These are phyloP conservation scores for Aspiorhynchus laticeps DNA, from an alignment of 2,113 vertebrate genomes.

Conservation along the genomic window DNA sequence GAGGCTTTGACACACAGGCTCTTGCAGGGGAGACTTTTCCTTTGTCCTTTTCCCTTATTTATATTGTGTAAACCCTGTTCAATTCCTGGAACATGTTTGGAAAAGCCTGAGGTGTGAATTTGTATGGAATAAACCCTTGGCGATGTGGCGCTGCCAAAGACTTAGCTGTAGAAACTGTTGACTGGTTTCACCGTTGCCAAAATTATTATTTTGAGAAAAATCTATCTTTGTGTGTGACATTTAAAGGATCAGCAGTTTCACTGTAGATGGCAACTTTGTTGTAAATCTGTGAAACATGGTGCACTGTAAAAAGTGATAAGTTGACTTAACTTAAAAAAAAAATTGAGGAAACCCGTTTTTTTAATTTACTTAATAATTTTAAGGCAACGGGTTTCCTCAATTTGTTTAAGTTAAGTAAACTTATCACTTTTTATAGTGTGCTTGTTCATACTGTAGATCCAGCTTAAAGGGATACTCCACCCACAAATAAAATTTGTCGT, in stretches of 20 bases:
- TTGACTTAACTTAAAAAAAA: no score
- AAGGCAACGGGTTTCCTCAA: no score
- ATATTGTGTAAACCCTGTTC: constrained; percentile 39
- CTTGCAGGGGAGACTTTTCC: constrained; percentile 48
- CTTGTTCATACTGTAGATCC: background rate
- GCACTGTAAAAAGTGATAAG: no score
- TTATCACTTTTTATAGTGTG: no score
- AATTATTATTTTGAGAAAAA: constrained; percentile 17
- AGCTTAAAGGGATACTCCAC: no score
- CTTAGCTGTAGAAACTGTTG: constrained; percentile 33
- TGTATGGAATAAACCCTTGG: constrained; percentile 35
- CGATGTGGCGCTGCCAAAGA: constrained; percentile 35
- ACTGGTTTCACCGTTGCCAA: background rate
- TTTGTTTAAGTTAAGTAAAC: no score
- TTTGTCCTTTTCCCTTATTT: constrained; percentile 50
- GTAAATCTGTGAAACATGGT: background rate
- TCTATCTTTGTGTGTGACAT: background rate
- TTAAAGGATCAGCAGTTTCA: constrained; percentile 8
- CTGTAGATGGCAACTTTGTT: background rate
- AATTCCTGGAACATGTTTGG: constrained; percentile 43
- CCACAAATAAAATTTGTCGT: no score
- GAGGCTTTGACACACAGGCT: constrained; percentile 49
- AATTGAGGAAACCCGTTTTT: no score
- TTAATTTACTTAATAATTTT: no score
- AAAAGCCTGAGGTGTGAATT: constrained; percentile 33